A percentile compares a stretch with the other conserved stretches of the same genome.
phyloP scores from a whole-genome alignment of 2,113 vertebrate genomes.

The Apodemus sylvaticus region DNA sequence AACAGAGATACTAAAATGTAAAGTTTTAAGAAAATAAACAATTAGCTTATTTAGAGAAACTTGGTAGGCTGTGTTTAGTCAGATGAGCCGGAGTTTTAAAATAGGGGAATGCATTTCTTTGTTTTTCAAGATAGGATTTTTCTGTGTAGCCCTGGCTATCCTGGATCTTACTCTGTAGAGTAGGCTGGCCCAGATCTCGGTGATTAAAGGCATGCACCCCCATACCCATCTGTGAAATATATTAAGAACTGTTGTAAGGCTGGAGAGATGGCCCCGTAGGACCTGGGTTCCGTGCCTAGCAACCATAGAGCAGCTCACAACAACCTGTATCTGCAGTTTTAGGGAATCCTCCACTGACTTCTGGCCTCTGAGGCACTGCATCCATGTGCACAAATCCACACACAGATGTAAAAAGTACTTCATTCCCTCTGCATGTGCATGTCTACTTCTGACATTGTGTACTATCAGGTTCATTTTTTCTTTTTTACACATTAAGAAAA shows the following conservation, averaged over 20 bases:
- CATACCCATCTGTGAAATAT: not conserved
- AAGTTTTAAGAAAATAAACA: slow-evolving; percentile 28
- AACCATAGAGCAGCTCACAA: not conserved
- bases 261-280: not conserved
- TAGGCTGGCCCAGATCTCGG: not conserved
- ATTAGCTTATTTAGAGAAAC: slow-evolving; percentile 40
- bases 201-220: not conserved
- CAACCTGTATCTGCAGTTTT: too few relatives aligned
- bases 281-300: not conserved
- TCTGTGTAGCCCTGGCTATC: not conserved
- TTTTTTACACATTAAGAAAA: slow-evolving; percentile 21
- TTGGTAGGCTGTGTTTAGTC: slow-evolving; percentile 15
- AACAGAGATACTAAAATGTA: slow-evolving; percentile 39
- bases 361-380: not conserved
- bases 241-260: not conserved
- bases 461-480: not conserved
- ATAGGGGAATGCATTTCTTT: slow-evolving; percentile 22
- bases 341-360: not conserved
- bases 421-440: not conserved
- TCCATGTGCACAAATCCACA: not conserved
- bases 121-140: not conserved
- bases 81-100: slow-evolving; percentile 54
- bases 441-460: slow-evolving; percentile 34
- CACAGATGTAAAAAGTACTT: not conserved
- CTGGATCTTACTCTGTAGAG: not conserved